A percentile compares a stretch with the other conserved stretches of the same genome.
These are phyloP conservation scores for Panonychus citri DNA, from an alignment of 1,140 invertebrate species.

Conservation along the genomic window DNA sequence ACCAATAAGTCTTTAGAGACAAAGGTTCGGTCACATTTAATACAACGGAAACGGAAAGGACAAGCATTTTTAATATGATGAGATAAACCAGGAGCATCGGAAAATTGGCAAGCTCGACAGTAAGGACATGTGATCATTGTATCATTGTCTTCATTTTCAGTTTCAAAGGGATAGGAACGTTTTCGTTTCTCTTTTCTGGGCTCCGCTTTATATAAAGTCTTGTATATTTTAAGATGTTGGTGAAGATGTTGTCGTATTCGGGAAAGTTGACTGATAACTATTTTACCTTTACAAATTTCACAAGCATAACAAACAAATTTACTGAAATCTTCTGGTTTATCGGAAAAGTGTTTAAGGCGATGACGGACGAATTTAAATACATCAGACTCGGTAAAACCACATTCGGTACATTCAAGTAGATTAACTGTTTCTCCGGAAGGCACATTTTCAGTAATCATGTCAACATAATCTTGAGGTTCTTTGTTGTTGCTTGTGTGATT, in stretches of 20 bases:
- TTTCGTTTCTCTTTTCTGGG: not conserved
- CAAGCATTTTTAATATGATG: not conserved
- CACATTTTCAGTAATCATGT: not conserved
- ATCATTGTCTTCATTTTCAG: not conserved
- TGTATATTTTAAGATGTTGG: not conserved
- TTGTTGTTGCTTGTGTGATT: not conserved
- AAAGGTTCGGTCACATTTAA: slow-evolving; percentile 1
- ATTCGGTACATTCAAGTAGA: not conserved
- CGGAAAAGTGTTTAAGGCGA: slow-evolving; percentile 2
- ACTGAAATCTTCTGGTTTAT: not conserved
- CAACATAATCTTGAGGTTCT: not conserved
- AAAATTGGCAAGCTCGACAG: not conserved
- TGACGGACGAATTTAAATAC: not conserved
- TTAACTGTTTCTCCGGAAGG: not conserved
- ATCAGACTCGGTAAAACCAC: not conserved
- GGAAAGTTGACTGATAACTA: not conserved
- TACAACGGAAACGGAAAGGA: not conserved
- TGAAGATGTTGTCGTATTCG: slow-evolving; percentile 3
- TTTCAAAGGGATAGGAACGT: not conserved
- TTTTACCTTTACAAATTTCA: not conserved
- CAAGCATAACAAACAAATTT: not conserved
- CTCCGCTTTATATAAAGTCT: not conserved
- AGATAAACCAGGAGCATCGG: not conserved
- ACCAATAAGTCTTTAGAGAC: not conserved
- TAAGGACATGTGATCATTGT: slow-evolving; percentile 1